A percentile compares a stretch with the other conserved stretches of the same genome.
Conservation (phyloP, 2,888 invertebrate species). For the Chrysopilus asiliformis region DNA sequence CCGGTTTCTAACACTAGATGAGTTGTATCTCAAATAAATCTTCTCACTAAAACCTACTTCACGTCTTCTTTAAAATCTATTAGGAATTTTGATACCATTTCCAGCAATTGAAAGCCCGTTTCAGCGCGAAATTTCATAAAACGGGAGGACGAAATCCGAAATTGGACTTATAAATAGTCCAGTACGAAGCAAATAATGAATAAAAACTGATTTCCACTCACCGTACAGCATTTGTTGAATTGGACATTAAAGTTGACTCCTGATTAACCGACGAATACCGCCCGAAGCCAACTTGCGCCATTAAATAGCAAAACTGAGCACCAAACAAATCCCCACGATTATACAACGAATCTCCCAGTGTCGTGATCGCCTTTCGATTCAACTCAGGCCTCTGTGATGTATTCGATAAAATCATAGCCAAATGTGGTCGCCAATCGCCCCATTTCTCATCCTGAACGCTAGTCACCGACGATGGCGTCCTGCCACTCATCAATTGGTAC, state of each 20-base stretch:
- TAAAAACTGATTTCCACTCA: no score
- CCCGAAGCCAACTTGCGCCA: slow-evolving; percentile 43
- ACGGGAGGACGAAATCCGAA: slow-evolving; percentile 1
- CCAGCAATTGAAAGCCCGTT: no score
- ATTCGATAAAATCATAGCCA: slow-evolving; percentile 89
- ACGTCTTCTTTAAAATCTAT: no score
- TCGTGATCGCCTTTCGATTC: slow-evolving; percentile 62
- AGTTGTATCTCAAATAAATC: background rate
- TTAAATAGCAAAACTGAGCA: slow-evolving; percentile 92
- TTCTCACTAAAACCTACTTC: no score
- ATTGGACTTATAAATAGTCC: background rate
- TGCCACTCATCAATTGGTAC: slow-evolving; percentile 80
- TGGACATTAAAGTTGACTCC: slow-evolving; percentile 14
- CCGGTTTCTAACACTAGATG: background rate
- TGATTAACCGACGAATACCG: slow-evolving; percentile 23
- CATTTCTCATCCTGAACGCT: slow-evolving; percentile 51
- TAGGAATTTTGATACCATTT: no score
- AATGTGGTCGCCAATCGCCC: slow-evolving; percentile 94
- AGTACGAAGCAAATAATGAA: no score
- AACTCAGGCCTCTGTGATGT: slow-evolving; percentile 60
- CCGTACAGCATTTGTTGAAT: slow-evolving; percentile 22
- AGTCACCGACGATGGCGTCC: slow-evolving; percentile 64
- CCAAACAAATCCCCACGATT: slow-evolving; percentile 72
- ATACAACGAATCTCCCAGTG: slow-evolving; percentile 56
- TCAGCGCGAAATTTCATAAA: background rate